Conservation (phyloP, 2,113 vertebrate genomes). For the Dipodomys ordii region DNA sequence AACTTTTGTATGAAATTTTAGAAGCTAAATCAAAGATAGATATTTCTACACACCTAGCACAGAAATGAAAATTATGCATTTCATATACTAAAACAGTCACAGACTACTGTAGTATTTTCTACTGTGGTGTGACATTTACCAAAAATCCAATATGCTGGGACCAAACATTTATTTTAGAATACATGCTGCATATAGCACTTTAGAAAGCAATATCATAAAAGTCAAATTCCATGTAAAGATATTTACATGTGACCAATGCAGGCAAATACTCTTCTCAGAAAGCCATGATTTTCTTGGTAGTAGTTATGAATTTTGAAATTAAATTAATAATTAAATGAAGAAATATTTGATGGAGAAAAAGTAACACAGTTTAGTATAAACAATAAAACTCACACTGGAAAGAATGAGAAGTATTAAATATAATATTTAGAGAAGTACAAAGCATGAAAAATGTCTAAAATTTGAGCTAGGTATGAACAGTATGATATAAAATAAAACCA, state of each 20-base stretch:
- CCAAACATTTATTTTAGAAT: conserved; percentile 73
- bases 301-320: not conserved
- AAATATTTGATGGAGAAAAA: not conserved
- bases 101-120: conserved; percentile 68
- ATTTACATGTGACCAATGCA: conserved; percentile 19
- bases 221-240: conserved; percentile 45
- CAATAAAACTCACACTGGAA: not conserved
- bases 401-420: not conserved
- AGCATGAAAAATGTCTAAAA: not conserved
- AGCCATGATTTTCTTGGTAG: not conserved
- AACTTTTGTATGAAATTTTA: not conserved
- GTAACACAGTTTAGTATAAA: conserved; percentile 46
- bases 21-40: conserved; percentile 2
- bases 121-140: conserved; percentile 65
- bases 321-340: conserved; percentile 31
- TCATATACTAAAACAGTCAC: conserved; percentile 4
- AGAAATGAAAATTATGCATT: conserved; percentile 51
- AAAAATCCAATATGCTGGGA: conserved; percentile 66
- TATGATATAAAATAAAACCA: not conserved
- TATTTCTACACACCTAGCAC: not conserved
- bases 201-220: conserved; percentile 61
- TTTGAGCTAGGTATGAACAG: not conserved
- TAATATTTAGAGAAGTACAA: not conserved
- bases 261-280: not conserved
- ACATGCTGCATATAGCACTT: conserved; percentile 41